Evolutionary conservation across 2,888 invertebrate species (phyloP).

Genomic region (Altica lythri): DNA sequence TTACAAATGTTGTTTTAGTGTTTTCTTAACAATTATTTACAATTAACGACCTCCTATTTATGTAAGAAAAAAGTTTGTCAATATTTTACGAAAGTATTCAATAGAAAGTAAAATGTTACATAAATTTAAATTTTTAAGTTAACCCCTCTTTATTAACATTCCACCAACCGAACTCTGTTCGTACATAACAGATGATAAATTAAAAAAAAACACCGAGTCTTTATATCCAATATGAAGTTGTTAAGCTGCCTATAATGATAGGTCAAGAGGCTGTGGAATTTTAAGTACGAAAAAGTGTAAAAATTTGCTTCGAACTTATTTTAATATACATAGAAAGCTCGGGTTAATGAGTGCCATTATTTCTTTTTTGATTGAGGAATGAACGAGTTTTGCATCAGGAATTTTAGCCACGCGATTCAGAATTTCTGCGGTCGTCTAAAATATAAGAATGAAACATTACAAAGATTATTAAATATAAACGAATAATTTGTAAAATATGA

Average conservation of each 20-base stretch:
- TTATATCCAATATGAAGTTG: constrained; percentile 41
- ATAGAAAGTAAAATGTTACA: too few relatives aligned
- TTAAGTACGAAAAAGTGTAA: constrained; percentile 33
- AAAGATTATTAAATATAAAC: constrained; percentile 6
- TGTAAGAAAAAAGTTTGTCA: too few relatives aligned
- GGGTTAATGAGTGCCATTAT: constrained; percentile 22
- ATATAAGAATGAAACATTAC: too few relatives aligned
- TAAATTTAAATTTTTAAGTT: too few relatives aligned
- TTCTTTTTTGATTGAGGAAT: constrained; percentile 25
- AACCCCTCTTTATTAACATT: constrained; percentile 42
- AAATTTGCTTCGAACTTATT: constrained; percentile 27
- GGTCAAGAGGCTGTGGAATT: constrained; percentile 36
- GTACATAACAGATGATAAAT: constrained; percentile 50
- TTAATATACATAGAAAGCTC: constrained; percentile 26
- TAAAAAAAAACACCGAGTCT: constrained; percentile 45
- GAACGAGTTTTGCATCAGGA: too few relatives aligned
- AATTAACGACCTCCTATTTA: too few relatives aligned
- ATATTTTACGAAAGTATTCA: too few relatives aligned
- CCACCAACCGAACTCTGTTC: constrained; percentile 38
- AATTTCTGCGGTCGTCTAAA: too few relatives aligned
- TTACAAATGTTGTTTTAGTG: too few relatives aligned
- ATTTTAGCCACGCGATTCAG: neutral
- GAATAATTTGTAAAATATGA: neutral
- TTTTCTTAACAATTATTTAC: too few relatives aligned
- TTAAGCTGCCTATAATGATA: constrained; percentile 35